A percentile compares a stretch with the other conserved stretches of the same genome.
These are phyloP conservation scores for Hydroisotoma schaefferi DNA, from an alignment of 2,888 invertebrate genomes.

Conservation along the genomic window DNA sequence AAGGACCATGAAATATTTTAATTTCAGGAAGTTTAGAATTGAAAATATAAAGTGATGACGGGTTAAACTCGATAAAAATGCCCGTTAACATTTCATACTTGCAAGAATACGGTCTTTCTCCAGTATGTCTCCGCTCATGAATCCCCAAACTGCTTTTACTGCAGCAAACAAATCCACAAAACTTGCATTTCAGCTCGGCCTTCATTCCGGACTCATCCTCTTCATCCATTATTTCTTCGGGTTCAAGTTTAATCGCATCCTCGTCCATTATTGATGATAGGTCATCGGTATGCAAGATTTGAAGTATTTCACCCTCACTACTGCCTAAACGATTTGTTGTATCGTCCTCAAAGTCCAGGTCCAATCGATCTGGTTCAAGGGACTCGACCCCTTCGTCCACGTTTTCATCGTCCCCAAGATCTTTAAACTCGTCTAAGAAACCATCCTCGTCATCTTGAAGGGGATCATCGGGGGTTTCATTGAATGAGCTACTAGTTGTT, in stretches of 20 bases:
- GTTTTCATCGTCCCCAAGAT: neutral
- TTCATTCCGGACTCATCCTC: constrained; percentile 21
- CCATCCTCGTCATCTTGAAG: neutral
- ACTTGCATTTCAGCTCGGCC: constrained; percentile 39
- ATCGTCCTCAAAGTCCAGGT: neutral
- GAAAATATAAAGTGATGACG: neutral
- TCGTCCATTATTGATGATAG: neutral
- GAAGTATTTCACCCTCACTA: too few relatives aligned
- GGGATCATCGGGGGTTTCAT: neutral
- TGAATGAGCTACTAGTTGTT: neutral
- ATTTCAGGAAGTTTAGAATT: too few relatives aligned
- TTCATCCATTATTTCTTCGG: neutral
- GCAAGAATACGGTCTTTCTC: constrained; percentile 39
- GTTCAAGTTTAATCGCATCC: neutral
- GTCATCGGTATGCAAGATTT: neutral
- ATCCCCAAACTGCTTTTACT: constrained; percentile 36
- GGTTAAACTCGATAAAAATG: neutral
- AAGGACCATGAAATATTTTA: neutral
- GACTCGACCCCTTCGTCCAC: neutral
- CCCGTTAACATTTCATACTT: constrained; percentile 26
- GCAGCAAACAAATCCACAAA: constrained; percentile 41
- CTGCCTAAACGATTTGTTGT: too few relatives aligned
- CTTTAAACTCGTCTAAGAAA: neutral
- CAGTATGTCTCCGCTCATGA: constrained; percentile 39
- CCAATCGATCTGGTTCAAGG: neutral